These are phyloP conservation scores for Scomberomorus guttatus DNA, from an alignment of 2,797 vertebrate genomes.

Conservation along the genomic window DNA sequence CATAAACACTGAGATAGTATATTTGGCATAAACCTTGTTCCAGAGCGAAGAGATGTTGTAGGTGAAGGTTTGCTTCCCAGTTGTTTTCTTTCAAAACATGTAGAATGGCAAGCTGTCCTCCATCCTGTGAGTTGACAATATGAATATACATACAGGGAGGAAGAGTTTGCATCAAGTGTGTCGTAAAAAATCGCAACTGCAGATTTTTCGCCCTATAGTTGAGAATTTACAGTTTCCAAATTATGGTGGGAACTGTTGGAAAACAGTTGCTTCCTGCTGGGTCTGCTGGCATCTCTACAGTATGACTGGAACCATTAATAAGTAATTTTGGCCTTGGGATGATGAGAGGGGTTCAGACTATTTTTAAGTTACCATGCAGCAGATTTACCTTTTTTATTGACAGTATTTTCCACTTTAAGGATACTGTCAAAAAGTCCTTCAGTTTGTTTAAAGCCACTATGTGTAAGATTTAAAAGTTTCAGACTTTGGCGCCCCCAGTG, in stretches of 20 bases:
- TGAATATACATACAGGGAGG: slow-evolving; percentile 45
- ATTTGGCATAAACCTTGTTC: slow-evolving; percentile 51
- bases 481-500: not conserved
- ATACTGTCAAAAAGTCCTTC: slow-evolving; percentile 1
- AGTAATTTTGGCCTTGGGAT: slow-evolving; percentile 38
- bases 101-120: slow-evolving; percentile 35
- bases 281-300: slow-evolving; percentile 49
- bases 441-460: not conserved
- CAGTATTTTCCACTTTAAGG: slow-evolving; percentile 10
- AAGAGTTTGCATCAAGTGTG: slow-evolving; percentile 47
- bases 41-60: slow-evolving; percentile 19
- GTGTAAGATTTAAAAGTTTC: slow-evolving; percentile 4
- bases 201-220: slow-evolving; percentile 40
- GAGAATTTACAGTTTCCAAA: slow-evolving; percentile 50
- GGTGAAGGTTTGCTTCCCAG: slow-evolving; percentile 47
- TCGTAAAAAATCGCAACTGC: slow-evolving; percentile 47
- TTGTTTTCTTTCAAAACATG: slow-evolving; percentile 74
- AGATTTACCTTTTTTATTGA: slow-evolving; percentile 42
- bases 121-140: slow-evolving; percentile 44
- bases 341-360: slow-evolving; percentile 41
- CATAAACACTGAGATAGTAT: slow-evolving; percentile 47
- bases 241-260: slow-evolving; percentile 47
- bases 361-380: slow-evolving; percentile 36
- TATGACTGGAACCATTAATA: slow-evolving; percentile 57
- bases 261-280: slow-evolving; percentile 54